Evolutionary conservation across 2,797 vertebrate species (phyloP).

Genomic region (Novumbra hubbsi): DNA sequence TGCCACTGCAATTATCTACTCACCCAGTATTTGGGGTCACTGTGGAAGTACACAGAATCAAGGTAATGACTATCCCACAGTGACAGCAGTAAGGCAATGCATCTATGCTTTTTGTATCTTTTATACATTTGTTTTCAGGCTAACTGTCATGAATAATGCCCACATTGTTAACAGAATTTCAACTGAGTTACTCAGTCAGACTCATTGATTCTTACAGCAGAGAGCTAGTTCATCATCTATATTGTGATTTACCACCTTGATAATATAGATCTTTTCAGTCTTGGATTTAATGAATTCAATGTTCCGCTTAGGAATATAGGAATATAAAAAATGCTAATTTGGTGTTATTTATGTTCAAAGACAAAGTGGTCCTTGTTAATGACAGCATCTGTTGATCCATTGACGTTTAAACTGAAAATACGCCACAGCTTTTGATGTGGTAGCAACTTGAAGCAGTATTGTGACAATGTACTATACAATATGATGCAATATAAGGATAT

Average conservation of each 20-base stretch:
- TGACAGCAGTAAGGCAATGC: neutral
- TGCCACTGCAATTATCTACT: neutral
- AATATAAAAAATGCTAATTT: neutral
- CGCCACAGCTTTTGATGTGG: no score
- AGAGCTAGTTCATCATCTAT: neutral
- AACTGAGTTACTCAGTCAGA: neutral
- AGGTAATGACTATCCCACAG: neutral
- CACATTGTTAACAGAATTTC: neutral
- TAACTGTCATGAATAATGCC: neutral
- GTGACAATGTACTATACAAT: no score
- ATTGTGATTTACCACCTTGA: neutral
- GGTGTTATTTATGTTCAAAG: neutral
- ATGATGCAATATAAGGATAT: no score
- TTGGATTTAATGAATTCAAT: neutral
- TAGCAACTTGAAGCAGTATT: no score
- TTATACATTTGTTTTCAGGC: neutral
- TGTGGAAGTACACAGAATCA: neutral
- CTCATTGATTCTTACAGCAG: neutral
- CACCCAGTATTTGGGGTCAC: neutral
- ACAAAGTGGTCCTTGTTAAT: neutral
- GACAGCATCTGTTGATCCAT: no score
- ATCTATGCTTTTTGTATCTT: neutral
- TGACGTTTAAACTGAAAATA: no score
- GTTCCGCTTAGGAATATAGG: neutral
- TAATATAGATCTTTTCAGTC: neutral